A percentile compares a stretch with the other conserved stretches of the same genome.
phyloP scores from a whole-genome alignment of 2,113 vertebrate genomes.

The Gnathonemus echidnorhynchus region DNA sequence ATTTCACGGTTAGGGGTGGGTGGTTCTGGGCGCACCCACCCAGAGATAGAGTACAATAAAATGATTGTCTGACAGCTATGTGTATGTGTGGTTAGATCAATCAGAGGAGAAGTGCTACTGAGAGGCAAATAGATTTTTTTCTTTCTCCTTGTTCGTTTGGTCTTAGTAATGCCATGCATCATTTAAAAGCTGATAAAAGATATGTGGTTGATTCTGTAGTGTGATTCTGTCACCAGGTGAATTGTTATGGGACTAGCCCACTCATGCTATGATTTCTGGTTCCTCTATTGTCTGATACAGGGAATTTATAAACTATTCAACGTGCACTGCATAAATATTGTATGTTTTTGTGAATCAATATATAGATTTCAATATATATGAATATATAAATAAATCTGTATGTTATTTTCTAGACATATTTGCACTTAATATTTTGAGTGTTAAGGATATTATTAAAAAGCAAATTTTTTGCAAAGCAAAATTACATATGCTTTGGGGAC shows the following conservation, averaged over 20 bases:
- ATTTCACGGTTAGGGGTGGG: neutral
- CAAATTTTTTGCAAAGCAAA: neutral
- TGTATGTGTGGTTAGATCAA: neutral
- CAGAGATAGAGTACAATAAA: neutral
- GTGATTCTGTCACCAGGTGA: neutral
- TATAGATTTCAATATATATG: neutral
- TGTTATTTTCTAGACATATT: neutral
- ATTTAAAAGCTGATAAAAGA: neutral
- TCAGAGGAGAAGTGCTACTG: neutral
- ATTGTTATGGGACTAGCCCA: neutral
- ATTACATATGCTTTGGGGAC: neutral
- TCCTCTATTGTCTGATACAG: neutral
- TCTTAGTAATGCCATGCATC: neutral
- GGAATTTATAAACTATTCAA: neutral
- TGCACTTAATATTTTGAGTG: neutral
- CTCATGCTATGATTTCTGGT: neutral
- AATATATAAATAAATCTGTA: neutral
- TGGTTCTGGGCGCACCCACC: neutral
- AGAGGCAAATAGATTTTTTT: neutral
- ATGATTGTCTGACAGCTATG: neutral
- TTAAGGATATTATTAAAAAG: neutral
- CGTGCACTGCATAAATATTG: neutral
- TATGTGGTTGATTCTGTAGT: neutral
- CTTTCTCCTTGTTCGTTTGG: neutral
- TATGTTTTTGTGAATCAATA: neutral